phyloP scores from a whole-genome alignment of 2,888 invertebrate genomes.

The Deilephila elpenor region DNA sequence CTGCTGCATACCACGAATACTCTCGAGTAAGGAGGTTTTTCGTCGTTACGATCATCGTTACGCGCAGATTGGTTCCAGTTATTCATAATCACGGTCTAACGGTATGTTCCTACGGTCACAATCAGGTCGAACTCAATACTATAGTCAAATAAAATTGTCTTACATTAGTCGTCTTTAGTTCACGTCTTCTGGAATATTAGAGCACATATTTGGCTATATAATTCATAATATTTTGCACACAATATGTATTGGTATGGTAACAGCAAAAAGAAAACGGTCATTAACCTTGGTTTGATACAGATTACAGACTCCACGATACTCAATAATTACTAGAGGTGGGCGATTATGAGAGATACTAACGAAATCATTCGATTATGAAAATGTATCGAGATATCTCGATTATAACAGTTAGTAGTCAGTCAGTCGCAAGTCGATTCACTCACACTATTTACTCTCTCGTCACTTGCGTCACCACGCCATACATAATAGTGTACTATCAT shows the following conservation, averaged over 20 bases:
- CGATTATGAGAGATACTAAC: no score
- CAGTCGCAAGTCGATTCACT: no score
- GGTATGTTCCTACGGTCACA: constrained; percentile 28
- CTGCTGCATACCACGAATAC: constrained; percentile 95
- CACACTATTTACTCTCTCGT: no score
- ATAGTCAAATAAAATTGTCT: constrained; percentile 14
- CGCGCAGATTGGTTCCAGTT: constrained; percentile 29
- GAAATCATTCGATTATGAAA: no score
- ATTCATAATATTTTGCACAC: constrained; percentile 10
- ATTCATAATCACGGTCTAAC: constrained; percentile 29
- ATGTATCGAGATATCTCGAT: no score
- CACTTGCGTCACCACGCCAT: no score
- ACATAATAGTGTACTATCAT: no score
- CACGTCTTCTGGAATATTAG: neutral
- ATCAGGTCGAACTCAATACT: constrained; percentile 28
- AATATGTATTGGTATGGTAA: neutral
- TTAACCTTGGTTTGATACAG: constrained; percentile 3
- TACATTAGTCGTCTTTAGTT: neutral
- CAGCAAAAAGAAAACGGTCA: constrained; percentile 9
- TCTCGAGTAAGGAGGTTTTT: constrained; percentile 94
- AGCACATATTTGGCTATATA: neutral
- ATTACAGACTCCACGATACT: neutral
- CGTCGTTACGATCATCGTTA: constrained; percentile 56
- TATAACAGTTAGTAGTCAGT: no score
- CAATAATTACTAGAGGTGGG: no score